Conservation (phyloP, 2,113 vertebrate species). For the Speoplatyrhinus poulsoni region DNA sequence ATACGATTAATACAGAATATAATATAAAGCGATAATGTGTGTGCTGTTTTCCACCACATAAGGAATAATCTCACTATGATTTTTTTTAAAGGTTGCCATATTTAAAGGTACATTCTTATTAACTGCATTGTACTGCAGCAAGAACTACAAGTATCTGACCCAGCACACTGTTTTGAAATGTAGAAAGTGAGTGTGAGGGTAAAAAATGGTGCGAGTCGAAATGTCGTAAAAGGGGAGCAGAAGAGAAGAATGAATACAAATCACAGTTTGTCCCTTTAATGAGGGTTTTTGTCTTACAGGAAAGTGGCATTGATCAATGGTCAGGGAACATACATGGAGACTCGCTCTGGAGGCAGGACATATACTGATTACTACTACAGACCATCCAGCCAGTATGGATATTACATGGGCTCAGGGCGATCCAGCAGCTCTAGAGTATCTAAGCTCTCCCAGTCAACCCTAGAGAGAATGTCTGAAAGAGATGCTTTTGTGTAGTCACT, state of each 20-base stretch:
- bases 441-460: conserved; percentile 50
- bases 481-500: conserved; percentile 70
- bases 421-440: conserved; percentile 55
- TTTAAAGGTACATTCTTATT: too few relatives aligned
- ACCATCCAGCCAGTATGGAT: conserved; percentile 43
- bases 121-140: too few relatives aligned
- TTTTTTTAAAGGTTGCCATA: too few relatives aligned
- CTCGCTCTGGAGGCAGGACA: conserved; percentile 41
- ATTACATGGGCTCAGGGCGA: conserved; percentile 36
- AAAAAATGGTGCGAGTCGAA: too few relatives aligned
- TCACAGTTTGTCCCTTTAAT: neutral
- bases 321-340: conserved; percentile 39
- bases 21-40: too few relatives aligned
- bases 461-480: conserved; percentile 53
- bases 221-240: neutral
- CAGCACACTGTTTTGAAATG: too few relatives aligned
- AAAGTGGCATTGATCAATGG: conserved; percentile 21
- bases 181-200: too few relatives aligned
- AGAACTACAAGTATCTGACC: too few relatives aligned
- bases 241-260: neutral
- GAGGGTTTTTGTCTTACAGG: conserved; percentile 16
- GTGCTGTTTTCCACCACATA: too few relatives aligned
- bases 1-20: too few relatives aligned
- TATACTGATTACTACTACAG: conserved; percentile 62
- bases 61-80: too few relatives aligned